Conservation (phyloP, 2,797 vertebrate genomes). For the Synaphobranchus kaupii region DNA sequence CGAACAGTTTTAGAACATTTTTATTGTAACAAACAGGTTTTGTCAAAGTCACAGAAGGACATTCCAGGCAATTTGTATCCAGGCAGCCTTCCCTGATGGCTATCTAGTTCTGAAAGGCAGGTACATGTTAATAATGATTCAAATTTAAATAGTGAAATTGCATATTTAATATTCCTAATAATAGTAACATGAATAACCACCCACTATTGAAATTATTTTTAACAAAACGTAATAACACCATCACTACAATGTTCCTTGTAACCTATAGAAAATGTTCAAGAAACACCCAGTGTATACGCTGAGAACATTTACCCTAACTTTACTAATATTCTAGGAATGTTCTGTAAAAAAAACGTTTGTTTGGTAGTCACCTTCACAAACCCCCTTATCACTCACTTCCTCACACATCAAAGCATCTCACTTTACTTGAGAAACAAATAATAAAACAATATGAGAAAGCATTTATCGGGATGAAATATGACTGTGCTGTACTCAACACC, state of each 20-base stretch:
- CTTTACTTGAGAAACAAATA: background rate
- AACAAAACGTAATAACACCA: background rate
- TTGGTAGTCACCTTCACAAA: background rate
- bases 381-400: background rate
- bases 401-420: background rate
- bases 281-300: background rate
- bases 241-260: background rate
- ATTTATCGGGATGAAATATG: background rate
- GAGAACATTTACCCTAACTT: background rate
- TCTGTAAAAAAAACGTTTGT: background rate
- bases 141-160: background rate
- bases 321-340: background rate
- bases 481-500: background rate
- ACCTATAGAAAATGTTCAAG: background rate
- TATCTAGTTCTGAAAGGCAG: no score
- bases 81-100: background rate
- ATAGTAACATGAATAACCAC: background rate
- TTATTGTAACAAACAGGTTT: background rate
- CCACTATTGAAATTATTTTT: background rate
- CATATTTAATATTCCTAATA: background rate
- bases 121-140: no score
- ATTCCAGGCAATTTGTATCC: background rate
- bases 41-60: background rate
- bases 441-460: background rate
- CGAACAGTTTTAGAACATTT: background rate